phyloP scores from a whole-genome alignment of 2,113 vertebrate species.

The Myocastor coypus region DNA sequence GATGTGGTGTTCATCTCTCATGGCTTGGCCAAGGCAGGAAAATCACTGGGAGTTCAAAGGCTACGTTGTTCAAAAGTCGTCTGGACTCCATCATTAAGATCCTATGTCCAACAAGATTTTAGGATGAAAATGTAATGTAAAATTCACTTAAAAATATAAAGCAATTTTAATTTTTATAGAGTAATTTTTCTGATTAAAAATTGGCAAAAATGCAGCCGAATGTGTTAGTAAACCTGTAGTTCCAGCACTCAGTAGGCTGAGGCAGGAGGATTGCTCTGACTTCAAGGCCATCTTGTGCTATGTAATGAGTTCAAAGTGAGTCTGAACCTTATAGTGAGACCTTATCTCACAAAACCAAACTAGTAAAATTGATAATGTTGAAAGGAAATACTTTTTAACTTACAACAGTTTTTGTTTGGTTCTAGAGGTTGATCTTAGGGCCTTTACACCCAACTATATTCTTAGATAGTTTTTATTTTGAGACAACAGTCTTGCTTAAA shows the following conservation, averaged over 20 bases:
- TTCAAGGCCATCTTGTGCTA: not conserved
- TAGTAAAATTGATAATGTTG: not conserved
- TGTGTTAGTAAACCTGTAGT: not conserved
- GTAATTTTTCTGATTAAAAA: slow-evolving; percentile 35
- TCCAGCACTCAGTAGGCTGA: not conserved
- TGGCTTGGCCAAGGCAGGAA: not conserved
- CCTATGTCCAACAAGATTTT: not conserved
- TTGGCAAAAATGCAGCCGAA: not conserved
- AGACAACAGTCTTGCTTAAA: not conserved
- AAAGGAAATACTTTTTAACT: slow-evolving; percentile 49
- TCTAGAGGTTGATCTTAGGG: not conserved
- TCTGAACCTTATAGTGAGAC: not conserved
- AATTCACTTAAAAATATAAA: slow-evolving; percentile 39
- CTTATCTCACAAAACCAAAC: not conserved
- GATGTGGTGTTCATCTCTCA: not conserved
- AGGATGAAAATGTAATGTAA: not conserved
- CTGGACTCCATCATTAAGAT: not conserved
- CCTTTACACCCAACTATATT: not conserved
- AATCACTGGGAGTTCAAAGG: not conserved
- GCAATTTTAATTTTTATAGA: not conserved
- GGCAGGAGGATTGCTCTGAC: not conserved
- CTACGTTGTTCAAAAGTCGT: not conserved
- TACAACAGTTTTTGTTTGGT: not conserved
- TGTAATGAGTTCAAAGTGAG: not conserved
- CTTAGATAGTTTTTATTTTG: not conserved